Evolutionary conservation across 2,797 vertebrate genomes (phyloP).

Genomic region (Etheostoma perlongum): DNA sequence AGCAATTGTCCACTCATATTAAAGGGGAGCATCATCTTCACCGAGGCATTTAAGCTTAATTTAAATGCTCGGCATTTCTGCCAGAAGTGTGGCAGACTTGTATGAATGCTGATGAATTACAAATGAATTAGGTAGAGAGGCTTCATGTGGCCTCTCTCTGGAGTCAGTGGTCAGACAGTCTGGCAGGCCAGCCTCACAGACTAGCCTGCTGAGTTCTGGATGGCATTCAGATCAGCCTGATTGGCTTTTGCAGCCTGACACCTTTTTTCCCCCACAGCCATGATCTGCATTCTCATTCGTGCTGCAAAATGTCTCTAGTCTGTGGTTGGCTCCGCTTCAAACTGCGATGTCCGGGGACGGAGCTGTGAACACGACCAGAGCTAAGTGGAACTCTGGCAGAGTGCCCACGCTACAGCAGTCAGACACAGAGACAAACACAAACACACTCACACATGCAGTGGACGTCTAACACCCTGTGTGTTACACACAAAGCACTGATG

Average conservation of each 20-base stretch:
- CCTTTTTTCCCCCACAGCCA: slow-evolving; percentile 41
- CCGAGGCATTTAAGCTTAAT: slow-evolving; percentile 67
- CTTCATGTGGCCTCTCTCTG: slow-evolving; percentile 51
- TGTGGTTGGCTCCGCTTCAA: slow-evolving; percentile 75
- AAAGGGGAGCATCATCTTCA: slow-evolving; percentile 50
- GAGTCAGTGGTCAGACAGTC: slow-evolving; percentile 72
- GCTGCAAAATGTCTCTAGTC: slow-evolving; percentile 60
- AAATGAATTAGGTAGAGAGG: slow-evolving; percentile 55
- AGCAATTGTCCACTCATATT: slow-evolving; percentile 64
- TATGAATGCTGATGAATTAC: slow-evolving; percentile 69
- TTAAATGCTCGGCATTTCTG: slow-evolving; percentile 74
- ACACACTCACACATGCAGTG: slow-evolving; percentile 18
- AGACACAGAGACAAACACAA: slow-evolving; percentile 40
- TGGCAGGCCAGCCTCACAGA: slow-evolving; percentile 74
- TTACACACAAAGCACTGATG: slow-evolving; percentile 32
- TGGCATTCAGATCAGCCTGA: slow-evolving; percentile 65
- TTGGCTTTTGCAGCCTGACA: slow-evolving; percentile 61
- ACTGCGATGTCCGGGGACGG: slow-evolving; percentile 71
- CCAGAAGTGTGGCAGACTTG: slow-evolving; percentile 36
- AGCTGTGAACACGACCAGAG: slow-evolving; percentile 81
- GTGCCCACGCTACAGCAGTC: slow-evolving; percentile 72
- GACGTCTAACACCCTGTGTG: slow-evolving; percentile 54
- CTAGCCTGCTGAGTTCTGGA: slow-evolving; percentile 76
- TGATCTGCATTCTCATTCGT: slow-evolving; percentile 75
- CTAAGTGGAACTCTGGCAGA: slow-evolving; percentile 79